Evolutionary conservation across 2,888 invertebrate species (phyloP).

Genomic region (Tuberolachnus salignus): DNA sequence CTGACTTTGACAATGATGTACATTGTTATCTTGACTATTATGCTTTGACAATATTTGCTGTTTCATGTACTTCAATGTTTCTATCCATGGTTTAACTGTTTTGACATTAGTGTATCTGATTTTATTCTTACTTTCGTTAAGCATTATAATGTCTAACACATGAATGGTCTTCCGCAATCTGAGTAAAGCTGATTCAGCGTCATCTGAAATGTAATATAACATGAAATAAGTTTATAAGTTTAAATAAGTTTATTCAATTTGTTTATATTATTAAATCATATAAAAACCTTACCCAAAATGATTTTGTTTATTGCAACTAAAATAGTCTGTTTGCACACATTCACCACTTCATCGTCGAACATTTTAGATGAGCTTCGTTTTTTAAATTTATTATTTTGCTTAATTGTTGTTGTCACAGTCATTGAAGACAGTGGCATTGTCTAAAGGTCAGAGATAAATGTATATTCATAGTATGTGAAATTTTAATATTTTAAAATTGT

Average conservation of each 20-base stretch:
- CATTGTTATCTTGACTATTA: neutral
- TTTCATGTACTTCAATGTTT: slow-evolving; percentile 28
- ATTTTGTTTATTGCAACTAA: slow-evolving; percentile 3
- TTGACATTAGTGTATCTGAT: neutral
- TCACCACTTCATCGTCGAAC: neutral
- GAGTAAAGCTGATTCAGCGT: slow-evolving; percentile 10
- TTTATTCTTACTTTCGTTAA: neutral
- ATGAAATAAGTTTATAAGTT: neutral
- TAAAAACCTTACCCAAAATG: neutral
- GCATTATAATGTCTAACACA: slow-evolving; percentile 22
- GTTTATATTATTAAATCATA: neutral
- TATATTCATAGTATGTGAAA: too few species aligned
- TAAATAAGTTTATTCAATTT: neutral
- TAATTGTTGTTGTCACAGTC: too few species aligned
- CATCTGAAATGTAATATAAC: neutral
- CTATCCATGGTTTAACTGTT: slow-evolving; percentile 8
- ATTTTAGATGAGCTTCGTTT: neutral
- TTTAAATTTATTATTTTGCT: neutral
- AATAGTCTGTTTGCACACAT: slow-evolving; percentile 26
- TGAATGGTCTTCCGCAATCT: slow-evolving; percentile 10
- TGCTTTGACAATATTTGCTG: neutral
- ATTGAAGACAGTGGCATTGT: too few species aligned
- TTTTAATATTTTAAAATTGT: neutral
- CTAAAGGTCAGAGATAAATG: neutral
- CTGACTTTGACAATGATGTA: too few species aligned